phyloP scores from a whole-genome alignment of 2,888 invertebrate genomes.

The Tipula helvola region DNA sequence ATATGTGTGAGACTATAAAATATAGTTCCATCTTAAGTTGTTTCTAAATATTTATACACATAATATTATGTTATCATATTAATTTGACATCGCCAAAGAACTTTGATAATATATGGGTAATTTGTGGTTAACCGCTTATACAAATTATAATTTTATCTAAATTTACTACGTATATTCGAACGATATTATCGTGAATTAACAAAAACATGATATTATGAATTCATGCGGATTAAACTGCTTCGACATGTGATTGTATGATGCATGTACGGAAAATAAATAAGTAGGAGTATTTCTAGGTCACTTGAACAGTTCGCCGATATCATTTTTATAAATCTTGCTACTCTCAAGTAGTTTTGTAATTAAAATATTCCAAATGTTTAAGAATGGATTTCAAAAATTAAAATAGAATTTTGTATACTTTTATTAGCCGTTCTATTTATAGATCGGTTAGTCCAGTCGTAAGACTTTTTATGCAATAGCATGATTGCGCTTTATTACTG shows the following conservation, averaged over 20 bases:
- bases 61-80: background rate
- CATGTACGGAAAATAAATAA: background rate
- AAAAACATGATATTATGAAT: background rate
- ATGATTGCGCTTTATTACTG: too few species aligned
- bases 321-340: background rate
- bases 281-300: slow-evolving; percentile 4
- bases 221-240: background rate
- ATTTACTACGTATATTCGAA: background rate
- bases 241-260: background rate
- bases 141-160: background rate
- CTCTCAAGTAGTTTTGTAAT: background rate
- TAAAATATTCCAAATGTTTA: background rate
- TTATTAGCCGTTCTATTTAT: background rate
- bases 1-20: too few species aligned
- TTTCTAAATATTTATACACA: too few species aligned
- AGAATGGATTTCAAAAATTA: background rate
- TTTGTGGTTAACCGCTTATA: background rate
- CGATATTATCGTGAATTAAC: background rate
- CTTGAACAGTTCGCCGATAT: background rate
- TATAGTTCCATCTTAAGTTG: too few species aligned
- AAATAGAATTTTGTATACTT: background rate
- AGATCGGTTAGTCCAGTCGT: background rate
- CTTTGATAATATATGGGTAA: background rate
- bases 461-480: background rate
- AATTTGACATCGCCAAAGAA: background rate